These are phyloP conservation scores for Mesorhabditis sp. DNA, from an alignment of 2,888 invertebrate species.

Conservation along the genomic window DNA sequence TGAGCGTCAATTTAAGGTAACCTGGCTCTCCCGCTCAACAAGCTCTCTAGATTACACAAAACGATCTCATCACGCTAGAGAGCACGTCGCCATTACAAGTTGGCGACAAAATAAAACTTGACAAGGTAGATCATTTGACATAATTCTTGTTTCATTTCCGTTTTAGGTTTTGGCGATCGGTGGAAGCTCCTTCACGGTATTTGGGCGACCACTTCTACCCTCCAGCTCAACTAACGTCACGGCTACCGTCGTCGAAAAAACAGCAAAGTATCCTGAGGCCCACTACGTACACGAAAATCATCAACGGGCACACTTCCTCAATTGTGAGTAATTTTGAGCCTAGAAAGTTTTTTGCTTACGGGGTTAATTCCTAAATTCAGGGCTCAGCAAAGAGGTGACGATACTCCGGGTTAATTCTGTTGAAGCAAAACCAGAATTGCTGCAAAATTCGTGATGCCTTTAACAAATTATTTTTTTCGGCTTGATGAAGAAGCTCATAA, in stretches of 20 bases:
- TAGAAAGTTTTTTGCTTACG: neutral
- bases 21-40: neutral
- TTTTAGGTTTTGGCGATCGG: slow-evolving; percentile 62
- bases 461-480: no score
- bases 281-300: slow-evolving; percentile 43
- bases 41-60: slow-evolving; percentile 40
- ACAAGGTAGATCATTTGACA: slow-evolving; percentile 58
- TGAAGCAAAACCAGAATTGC: slow-evolving; percentile 22
- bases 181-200: slow-evolving; percentile 60
- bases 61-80: slow-evolving; percentile 59
- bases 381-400: slow-evolving; percentile 46
- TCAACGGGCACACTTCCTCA: slow-evolving; percentile 33
- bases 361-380: slow-evolving; percentile 24
- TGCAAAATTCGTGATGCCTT: neutral
- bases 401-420: slow-evolving; percentile 49
- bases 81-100: slow-evolving; percentile 59
- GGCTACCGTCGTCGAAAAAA: slow-evolving; percentile 62
- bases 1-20: slow-evolving; percentile 60
- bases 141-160: neutral
- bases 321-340: slow-evolving; percentile 30
- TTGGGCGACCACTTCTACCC: slow-evolving; percentile 61
- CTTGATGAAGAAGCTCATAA: no score
- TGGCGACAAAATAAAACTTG: slow-evolving; percentile 61
- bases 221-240: slow-evolving; percentile 58
- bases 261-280: slow-evolving; percentile 46